These are phyloP conservation scores for Acronicta leporina DNA, from an alignment of 2,888 invertebrate genomes.

Conservation along the genomic window DNA sequence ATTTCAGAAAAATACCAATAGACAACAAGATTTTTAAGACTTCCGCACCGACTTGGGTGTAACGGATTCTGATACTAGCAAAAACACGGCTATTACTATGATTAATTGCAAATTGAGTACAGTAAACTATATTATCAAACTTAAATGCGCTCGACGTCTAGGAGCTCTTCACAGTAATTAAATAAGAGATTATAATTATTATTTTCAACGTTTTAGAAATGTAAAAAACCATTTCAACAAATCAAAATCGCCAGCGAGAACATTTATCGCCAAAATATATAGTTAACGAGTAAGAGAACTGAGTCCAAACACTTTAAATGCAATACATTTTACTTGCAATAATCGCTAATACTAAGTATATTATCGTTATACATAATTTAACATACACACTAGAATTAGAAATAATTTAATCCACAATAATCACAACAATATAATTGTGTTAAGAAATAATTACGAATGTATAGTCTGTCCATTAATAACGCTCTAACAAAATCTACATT, in stretches of 20 bases:
- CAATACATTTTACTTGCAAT: slow-evolving; percentile 72
- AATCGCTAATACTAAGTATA: slow-evolving; percentile 73
- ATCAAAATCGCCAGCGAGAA: slow-evolving; percentile 53
- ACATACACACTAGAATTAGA: slow-evolving; percentile 74
- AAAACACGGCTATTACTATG: slow-evolving; percentile 48
- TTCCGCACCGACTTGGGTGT: slow-evolving; percentile 10
- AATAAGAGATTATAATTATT: background rate
- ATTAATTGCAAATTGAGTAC: slow-evolving; percentile 31
- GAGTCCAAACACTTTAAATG: slow-evolving; percentile 81
- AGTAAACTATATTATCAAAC: slow-evolving; percentile 33
- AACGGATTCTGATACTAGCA: slow-evolving; percentile 32
- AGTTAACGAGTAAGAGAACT: slow-evolving; percentile 55
- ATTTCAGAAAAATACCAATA: slow-evolving; percentile 42
- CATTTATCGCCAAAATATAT: slow-evolving; percentile 56
- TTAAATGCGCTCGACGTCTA: slow-evolving; percentile 14
- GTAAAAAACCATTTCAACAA: slow-evolving; percentile 50
- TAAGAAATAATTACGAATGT: slow-evolving; percentile 37
- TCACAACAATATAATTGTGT: slow-evolving; percentile 73
- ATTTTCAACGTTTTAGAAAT: slow-evolving; percentile 12
- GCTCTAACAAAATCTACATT: slow-evolving; percentile 40
- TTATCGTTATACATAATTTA: slow-evolving; percentile 76
- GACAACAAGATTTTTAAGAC: slow-evolving; percentile 50
- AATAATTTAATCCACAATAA: slow-evolving; percentile 74
- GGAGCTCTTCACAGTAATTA: slow-evolving; percentile 10
- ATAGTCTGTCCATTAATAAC: slow-evolving; percentile 39